Evolutionary conservation across 2,113 vertebrate genomes (phyloP).

Genomic region (Gallinago undulata): DNA sequence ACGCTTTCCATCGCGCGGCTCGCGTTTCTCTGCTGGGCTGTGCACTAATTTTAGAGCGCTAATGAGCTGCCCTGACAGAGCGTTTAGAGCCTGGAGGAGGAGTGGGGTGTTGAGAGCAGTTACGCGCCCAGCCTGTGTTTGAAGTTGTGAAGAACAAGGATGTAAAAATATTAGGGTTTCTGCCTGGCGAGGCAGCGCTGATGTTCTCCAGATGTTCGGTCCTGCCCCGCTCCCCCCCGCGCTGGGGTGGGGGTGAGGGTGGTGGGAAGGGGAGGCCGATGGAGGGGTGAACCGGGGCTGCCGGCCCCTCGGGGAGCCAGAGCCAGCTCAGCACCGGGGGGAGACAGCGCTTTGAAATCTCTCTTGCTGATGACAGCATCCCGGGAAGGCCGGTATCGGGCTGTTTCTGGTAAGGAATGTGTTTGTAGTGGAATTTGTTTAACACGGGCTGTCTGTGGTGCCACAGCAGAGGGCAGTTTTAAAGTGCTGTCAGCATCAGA

Average conservation of each 20-base stretch:
- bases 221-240: background rate
- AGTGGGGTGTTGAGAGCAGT: fast-evolving
- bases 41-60: background rate
- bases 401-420: background rate
- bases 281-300: background rate
- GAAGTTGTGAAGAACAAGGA: background rate
- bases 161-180: background rate
- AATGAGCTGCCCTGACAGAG: fast-evolving
- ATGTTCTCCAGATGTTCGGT: background rate
- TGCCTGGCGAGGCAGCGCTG: background rate
- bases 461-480: slow-evolving; percentile 26
- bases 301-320: background rate
- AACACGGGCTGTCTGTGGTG: slow-evolving; percentile 34
- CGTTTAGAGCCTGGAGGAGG: background rate
- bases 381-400: background rate
- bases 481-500: slow-evolving; percentile 22
- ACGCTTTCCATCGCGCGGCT: background rate
- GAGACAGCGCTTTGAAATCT: background rate
- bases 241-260: background rate
- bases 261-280: background rate
- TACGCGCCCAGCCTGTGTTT: fast-evolving
- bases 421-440: background rate
- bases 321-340: background rate
- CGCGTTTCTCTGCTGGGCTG: background rate
- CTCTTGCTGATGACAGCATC: slow-evolving; percentile 14